Conservation (phyloP, 2,113 vertebrate genomes). For the Ammodytes marinus region DNA sequence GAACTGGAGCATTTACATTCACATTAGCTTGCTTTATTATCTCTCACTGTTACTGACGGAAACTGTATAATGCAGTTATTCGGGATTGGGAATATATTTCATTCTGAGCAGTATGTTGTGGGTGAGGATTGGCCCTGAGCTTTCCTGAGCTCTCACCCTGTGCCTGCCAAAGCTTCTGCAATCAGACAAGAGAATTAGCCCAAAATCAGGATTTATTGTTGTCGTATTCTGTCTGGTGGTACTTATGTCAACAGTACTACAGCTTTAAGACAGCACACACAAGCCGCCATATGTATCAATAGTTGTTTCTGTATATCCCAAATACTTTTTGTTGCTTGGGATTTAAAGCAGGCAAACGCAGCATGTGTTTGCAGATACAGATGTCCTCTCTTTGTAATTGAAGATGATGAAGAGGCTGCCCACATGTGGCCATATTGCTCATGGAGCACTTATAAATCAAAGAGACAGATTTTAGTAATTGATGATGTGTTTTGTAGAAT, state of each 20-base stretch:
- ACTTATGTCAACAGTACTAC: constrained; percentile 17
- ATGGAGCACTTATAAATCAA: constrained; percentile 65
- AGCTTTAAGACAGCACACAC: constrained; percentile 8
- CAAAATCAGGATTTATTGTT: constrained; percentile 20
- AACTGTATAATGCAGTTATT: constrained; percentile 55
- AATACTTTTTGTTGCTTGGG: constrained; percentile 26
- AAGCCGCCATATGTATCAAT: constrained; percentile 13
- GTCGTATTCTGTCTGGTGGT: not conserved
- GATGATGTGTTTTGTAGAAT: constrained; percentile 49
- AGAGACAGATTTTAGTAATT: constrained; percentile 58
- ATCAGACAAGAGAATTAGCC: constrained; percentile 22
- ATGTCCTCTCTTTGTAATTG: constrained; percentile 63
- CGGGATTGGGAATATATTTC: constrained; percentile 44
- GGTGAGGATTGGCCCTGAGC: constrained; percentile 10
- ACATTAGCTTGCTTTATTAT: constrained; percentile 60
- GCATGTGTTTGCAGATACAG: constrained; percentile 58
- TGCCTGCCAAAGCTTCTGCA: constrained; percentile 29
- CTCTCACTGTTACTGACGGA: constrained; percentile 31
- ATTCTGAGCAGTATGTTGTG: constrained; percentile 19
- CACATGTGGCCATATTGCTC: constrained; percentile 54
- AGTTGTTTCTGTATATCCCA: constrained; percentile 42
- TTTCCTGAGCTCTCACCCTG: not conserved
- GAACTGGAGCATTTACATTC: constrained; percentile 49
- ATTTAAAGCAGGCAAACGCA: constrained; percentile 33
- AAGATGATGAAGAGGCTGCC: constrained; percentile 67